Percentiles rank a stretch among this genome's conserved stretches.
Evolutionary conservation across 1,140 invertebrate genomes (phyloP).

Genomic region (Plodia interpunctella): DNA sequence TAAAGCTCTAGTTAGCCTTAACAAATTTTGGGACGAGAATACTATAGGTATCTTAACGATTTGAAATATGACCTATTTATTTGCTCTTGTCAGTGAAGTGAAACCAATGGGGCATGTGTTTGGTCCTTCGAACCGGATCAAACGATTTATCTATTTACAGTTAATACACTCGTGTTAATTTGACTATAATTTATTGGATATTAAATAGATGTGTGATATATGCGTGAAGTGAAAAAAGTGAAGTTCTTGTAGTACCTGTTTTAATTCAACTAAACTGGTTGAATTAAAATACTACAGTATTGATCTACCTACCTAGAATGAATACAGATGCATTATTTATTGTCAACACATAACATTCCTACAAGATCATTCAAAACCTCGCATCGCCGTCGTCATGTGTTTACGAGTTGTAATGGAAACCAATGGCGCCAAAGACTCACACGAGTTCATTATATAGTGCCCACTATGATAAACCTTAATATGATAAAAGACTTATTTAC

Average conservation of each 20-base stretch:
- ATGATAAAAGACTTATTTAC: constrained; percentile 3
- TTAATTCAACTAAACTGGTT: too few species aligned
- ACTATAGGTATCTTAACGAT: too few species aligned
- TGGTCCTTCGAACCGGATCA: background rate
- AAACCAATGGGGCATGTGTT: background rate
- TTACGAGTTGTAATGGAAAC: background rate
- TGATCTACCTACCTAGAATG: background rate
- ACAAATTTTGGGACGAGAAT: too few species aligned
- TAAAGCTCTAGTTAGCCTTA: too few species aligned
- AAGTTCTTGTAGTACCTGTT: too few species aligned
- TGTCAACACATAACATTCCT: background rate
- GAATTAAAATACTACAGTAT: too few species aligned
- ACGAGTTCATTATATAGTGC: constrained; percentile 2
- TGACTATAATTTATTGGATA: too few species aligned
- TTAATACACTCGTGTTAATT: background rate
- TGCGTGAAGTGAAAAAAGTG: too few species aligned
- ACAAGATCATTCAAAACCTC: background rate
- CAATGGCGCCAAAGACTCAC: background rate
- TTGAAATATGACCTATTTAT: background rate
- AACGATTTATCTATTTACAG: background rate
- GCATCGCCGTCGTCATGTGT: constrained; percentile 1
- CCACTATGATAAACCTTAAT: background rate
- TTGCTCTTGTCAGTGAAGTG: background rate
- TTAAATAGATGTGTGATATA: too few species aligned
- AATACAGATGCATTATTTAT: background rate